A percentile compares a stretch with the other conserved stretches of the same genome.
phyloP scores from a whole-genome alignment of 2,797 vertebrate genomes.

The Iguana delicatissima region DNA sequence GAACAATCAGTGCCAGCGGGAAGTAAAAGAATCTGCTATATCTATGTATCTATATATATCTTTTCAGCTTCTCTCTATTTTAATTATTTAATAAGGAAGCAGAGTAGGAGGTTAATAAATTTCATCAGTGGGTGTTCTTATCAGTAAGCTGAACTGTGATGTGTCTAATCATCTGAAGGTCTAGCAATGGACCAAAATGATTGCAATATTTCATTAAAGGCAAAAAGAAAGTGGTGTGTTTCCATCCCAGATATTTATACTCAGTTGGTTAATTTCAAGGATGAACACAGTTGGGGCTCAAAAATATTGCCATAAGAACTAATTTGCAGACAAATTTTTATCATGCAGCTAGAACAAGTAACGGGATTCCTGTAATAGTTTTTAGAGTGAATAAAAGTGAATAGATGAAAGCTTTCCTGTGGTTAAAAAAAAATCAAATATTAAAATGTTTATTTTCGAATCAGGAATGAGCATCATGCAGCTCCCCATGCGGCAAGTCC shows the following conservation, averaged over 20 bases:
- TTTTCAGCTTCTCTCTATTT: constrained; percentile 55
- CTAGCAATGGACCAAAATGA: constrained; percentile 69
- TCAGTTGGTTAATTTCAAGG: constrained; percentile 64
- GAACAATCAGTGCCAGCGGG: constrained; percentile 56
- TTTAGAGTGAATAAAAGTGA: constrained; percentile 48
- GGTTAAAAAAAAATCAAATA: too few relatives aligned
- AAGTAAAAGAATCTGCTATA: constrained; percentile 52
- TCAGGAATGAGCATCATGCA: too few relatives aligned
- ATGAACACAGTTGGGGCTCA: constrained; percentile 61
- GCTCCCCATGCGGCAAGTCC: too few relatives aligned
- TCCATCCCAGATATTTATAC: constrained; percentile 55
- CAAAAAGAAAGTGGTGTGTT: constrained; percentile 57
- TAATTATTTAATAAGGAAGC: constrained; percentile 75
- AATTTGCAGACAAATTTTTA: constrained; percentile 57
- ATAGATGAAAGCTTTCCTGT: not conserved
- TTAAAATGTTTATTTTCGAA: too few relatives aligned
- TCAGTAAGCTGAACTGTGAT: constrained; percentile 66
- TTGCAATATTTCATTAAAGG: constrained; percentile 62
- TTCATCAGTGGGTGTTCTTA: constrained; percentile 69
- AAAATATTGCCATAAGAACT: constrained; percentile 66
- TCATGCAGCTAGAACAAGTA: constrained; percentile 54
- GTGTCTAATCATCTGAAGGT: constrained; percentile 39
- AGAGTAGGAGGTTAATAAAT: constrained; percentile 76
- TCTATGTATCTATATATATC: constrained; percentile 37
- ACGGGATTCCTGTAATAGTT: constrained; percentile 53